A percentile compares a stretch with the other conserved stretches of the same genome.
phyloP scores from a whole-genome alignment of 2,113 vertebrate species.

The Cyphomyrus discorhynchus region DNA sequence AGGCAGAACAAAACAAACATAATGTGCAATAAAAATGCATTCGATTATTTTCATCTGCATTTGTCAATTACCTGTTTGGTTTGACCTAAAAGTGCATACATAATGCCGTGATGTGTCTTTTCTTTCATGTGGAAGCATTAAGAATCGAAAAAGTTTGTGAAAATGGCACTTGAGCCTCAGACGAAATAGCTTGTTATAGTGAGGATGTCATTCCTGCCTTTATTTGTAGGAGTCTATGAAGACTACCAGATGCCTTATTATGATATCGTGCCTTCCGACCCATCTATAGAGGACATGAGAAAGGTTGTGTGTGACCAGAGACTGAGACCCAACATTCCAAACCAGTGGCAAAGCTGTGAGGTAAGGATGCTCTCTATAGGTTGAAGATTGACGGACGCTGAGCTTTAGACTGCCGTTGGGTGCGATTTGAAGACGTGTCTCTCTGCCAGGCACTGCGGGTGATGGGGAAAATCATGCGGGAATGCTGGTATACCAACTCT shows the following conservation, averaged over 20 bases:
- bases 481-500: conserved; percentile 84
- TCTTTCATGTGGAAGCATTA: not conserved
- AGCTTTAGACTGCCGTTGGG: not conserved
- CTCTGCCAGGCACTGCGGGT: conserved; percentile 74
- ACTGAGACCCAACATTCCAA: conserved; percentile 84
- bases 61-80: not conserved
- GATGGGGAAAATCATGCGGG: conserved; percentile 89
- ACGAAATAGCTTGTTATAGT: not conserved
- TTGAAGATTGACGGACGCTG: not conserved
- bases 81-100: not conserved
- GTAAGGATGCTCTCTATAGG: conserved; percentile 52
- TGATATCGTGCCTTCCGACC: conserved; percentile 92
- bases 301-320: conserved; percentile 93
- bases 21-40: not conserved
- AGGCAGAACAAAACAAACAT: not conserved
- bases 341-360: conserved; percentile 98
- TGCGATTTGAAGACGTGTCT: not conserved
- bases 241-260: conserved; percentile 97
- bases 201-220: not conserved
- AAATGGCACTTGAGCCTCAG: too few relatives aligned
- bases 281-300: conserved; percentile 90
- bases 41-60: not conserved
- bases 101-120: not conserved
- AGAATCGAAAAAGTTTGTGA: not conserved
- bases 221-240: conserved; percentile 72